These are phyloP conservation scores for Arge pagana DNA, from an alignment of 2,888 invertebrate species.

Conservation along the genomic window DNA sequence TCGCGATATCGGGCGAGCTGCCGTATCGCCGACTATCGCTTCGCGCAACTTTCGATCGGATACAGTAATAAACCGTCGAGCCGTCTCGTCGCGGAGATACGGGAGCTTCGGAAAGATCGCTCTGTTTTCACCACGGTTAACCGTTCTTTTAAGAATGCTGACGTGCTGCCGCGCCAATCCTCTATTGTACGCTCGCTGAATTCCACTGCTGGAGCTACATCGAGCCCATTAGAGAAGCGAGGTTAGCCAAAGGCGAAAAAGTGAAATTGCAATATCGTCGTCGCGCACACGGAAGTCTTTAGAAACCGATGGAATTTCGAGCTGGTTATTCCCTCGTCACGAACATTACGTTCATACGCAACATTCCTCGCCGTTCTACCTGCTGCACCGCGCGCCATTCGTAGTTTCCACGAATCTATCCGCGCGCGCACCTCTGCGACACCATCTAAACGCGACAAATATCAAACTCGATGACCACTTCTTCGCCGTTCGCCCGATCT, in stretches of 20 bases:
- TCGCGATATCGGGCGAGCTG: not conserved
- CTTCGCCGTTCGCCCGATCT: no score
- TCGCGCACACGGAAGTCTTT: conserved; percentile 21
- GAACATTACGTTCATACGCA: conserved; percentile 1
- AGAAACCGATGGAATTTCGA: conserved; percentile 17
- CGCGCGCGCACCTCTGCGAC: no score
- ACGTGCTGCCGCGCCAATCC: conserved; percentile 5
- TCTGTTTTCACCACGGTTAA: conserved; percentile 16
- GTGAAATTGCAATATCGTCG: conserved; percentile 19
- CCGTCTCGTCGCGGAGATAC: conserved; percentile 8
- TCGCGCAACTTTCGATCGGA: conserved; percentile 12
- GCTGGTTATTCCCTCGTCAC: conserved; percentile 1
- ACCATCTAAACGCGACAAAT: no score
- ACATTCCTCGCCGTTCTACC: no score
- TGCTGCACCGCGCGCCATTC: no score
- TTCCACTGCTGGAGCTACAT: conserved; percentile 20
- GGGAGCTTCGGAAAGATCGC: not conserved
- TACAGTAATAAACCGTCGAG: conserved; percentile 11
- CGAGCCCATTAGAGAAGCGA: conserved; percentile 16
- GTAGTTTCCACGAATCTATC: no score
- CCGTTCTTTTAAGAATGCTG: conserved; percentile 20
- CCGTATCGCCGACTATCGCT: conserved; percentile 7
- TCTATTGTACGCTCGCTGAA: conserved; percentile 18
- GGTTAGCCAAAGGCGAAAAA: conserved; percentile 14
- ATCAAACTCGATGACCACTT: no score